Percentiles rank a stretch among this genome's conserved stretches.
phyloP scores from a whole-genome alignment of 2,797 vertebrate genomes.

The Aphelocoma californica region DNA sequence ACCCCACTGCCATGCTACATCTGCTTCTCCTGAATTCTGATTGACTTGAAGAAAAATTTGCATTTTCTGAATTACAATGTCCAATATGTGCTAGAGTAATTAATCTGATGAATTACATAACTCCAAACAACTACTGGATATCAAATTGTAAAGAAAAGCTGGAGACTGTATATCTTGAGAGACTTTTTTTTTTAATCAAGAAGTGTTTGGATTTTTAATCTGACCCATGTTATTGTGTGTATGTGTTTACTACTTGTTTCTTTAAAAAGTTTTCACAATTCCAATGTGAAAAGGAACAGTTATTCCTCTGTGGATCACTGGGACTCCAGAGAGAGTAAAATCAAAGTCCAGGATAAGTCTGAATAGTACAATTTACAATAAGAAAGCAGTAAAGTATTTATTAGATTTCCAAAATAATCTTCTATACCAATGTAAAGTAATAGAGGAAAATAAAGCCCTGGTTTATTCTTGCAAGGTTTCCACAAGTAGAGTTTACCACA shows the following conservation, averaged over 20 bases:
- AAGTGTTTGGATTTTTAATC: not conserved
- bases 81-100: not conserved
- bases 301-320: not conserved
- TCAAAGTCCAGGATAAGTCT: not conserved
- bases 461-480: not conserved
- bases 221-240: not conserved
- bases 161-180: not conserved
- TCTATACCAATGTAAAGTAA: not conserved
- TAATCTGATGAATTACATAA: not conserved
- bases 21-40: not conserved
- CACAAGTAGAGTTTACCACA: not conserved
- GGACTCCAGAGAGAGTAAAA: not conserved
- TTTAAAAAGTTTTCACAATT: not conserved
- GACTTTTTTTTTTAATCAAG: not conserved
- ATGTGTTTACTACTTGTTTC: not conserved
- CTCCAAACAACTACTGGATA: not conserved
- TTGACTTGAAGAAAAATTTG: not conserved
- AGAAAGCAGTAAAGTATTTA: not conserved
- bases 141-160: not conserved
- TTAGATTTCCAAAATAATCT: not conserved
- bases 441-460: not conserved
- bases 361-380: not conserved
- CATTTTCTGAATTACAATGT: not conserved
- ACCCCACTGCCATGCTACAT: not conserved
- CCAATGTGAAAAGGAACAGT: not conserved